Percentiles rank a stretch among this genome's conserved stretches.
Conservation (phyloP, 2,113 vertebrate genomes). For the Tinamus guttatus region DNA sequence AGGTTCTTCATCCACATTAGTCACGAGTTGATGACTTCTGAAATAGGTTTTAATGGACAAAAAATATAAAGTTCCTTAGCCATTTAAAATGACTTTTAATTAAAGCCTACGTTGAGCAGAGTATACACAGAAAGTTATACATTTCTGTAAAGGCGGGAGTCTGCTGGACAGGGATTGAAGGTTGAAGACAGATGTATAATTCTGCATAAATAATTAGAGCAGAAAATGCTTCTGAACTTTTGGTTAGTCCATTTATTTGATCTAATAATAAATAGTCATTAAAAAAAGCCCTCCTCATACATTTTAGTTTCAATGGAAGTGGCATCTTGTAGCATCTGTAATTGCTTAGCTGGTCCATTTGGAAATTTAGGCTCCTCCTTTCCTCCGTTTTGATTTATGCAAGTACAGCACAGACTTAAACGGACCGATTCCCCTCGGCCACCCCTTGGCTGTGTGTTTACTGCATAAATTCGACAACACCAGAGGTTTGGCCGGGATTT, state of each 20-base stretch:
- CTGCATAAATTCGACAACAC: background rate
- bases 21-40: background rate
- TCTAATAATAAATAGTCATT: conserved; percentile 31
- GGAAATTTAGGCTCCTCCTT: background rate
- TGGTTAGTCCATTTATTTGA: conserved; percentile 7
- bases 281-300: background rate
- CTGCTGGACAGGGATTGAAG: background rate
- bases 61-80: background rate
- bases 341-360: background rate
- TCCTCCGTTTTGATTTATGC: background rate
- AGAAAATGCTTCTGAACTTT: conserved; percentile 44
- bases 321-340: background rate
- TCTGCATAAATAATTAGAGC: conserved; percentile 36
- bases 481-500: background rate
- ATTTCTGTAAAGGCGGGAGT: background rate
- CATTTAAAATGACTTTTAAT: background rate
- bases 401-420: background rate
- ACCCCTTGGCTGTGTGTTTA: background rate
- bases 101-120: background rate
- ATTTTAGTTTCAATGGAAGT: background rate
- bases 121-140: background rate
- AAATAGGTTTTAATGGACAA: background rate
- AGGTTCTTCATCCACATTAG: background rate
- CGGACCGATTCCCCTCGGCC: background rate
- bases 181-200: background rate